Conservation (phyloP, 2,888 invertebrate species). For the Chrysodeixis includens region DNA sequence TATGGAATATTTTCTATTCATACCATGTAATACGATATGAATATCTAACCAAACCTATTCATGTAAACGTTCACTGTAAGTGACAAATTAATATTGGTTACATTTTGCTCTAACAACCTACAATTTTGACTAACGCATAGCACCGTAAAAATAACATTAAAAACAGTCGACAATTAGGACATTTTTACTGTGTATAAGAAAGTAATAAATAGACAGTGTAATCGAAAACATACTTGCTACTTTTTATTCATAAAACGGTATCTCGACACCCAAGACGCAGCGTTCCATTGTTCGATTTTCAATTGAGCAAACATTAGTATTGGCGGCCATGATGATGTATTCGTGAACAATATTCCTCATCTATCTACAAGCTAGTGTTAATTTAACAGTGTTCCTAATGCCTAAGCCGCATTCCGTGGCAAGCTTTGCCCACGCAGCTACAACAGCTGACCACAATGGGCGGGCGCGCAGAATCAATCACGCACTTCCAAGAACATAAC, state of each 20-base stretch:
- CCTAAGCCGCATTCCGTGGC: constrained; percentile 45
- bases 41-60: not conserved
- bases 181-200: no score
- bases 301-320: constrained; percentile 11
- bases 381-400: constrained; percentile 42
- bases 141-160: not conserved
- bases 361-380: constrained; percentile 29
- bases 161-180: no score
- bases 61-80: not conserved
- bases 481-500: constrained; percentile 78
- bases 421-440: constrained; percentile 50
- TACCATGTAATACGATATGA: not conserved
- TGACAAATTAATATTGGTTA: not conserved
- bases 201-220: not conserved
- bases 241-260: not conserved
- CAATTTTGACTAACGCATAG: not conserved
- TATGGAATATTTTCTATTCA: not conserved
- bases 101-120: not conserved
- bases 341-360: not conserved
- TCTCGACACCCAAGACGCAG: not conserved
- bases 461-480: constrained; percentile 78
- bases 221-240: not conserved
- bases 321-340: no score
- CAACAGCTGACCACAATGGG: constrained; percentile 67
- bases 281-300: constrained; percentile 17